Conservation (phyloP, 2,113 vertebrate species). For the Psammodynastes pulverulentus region DNA sequence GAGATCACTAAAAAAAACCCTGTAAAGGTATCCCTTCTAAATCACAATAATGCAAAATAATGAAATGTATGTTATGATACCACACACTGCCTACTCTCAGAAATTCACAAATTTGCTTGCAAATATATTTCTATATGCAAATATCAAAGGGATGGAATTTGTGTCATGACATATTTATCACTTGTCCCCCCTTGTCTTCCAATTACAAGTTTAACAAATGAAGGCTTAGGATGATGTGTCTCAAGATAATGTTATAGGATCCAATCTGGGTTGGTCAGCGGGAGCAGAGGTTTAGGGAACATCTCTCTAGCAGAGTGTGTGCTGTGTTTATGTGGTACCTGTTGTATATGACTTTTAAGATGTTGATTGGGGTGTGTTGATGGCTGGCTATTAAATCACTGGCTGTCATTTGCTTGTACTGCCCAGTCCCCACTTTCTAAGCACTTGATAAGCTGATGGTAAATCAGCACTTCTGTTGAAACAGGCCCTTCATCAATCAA, state of each 20-base stretch:
- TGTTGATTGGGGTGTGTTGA: too few relatives aligned
- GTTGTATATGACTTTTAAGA: too few relatives aligned
- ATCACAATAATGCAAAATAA: background rate
- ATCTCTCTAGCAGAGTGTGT: too few relatives aligned
- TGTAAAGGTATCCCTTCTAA: background rate
- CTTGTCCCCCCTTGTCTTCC: background rate
- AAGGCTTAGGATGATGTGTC: background rate
- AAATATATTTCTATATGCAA: background rate
- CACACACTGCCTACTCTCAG: background rate
- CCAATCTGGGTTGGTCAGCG: background rate
- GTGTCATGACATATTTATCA: background rate
- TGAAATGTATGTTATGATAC: background rate
- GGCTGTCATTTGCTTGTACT: too few relatives aligned
- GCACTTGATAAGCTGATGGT: too few relatives aligned
- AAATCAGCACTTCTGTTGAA: too few relatives aligned
- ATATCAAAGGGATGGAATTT: background rate
- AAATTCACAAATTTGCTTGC: background rate
- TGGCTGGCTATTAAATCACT: too few relatives aligned
- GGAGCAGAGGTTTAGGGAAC: background rate
- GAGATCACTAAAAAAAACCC: background rate
- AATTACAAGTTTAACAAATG: background rate
- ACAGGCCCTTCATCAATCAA: too few relatives aligned
- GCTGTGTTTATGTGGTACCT: too few relatives aligned
- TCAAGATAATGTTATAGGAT: background rate
- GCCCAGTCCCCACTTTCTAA: too few relatives aligned